phyloP scores from a whole-genome alignment of 2,113 vertebrate species.

The Euleptes europaea region DNA sequence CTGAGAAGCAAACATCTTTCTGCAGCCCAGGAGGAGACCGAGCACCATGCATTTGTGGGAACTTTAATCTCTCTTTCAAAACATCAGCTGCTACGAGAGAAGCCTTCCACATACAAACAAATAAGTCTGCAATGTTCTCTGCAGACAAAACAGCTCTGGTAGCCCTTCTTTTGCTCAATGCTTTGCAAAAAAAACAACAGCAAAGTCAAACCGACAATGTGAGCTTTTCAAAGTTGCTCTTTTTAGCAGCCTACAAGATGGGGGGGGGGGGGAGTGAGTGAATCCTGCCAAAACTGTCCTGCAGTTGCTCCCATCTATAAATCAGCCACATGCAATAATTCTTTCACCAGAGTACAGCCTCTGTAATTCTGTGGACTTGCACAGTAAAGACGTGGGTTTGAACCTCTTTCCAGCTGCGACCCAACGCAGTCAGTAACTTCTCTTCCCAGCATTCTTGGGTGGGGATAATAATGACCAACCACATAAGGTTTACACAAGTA shows the following conservation, averaged over 20 bases:
- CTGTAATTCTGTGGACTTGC: background rate
- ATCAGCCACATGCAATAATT: background rate
- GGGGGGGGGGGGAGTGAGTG: background rate
- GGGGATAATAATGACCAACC: background rate
- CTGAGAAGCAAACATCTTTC: constrained; percentile 34
- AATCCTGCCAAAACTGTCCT: constrained; percentile 1
- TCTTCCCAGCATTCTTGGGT: background rate
- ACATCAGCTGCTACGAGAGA: constrained; percentile 18
- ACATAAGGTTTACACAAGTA: background rate
- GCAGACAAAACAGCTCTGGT: constrained; percentile 10
- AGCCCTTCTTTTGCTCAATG: background rate
- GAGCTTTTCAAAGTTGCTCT: background rate
- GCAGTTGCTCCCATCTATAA: background rate
- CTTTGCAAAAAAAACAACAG: constrained; percentile 15
- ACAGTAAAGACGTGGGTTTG: background rate
- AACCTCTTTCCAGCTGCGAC: background rate
- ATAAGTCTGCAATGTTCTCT: constrained; percentile 13
- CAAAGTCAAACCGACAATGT: constrained; percentile 6
- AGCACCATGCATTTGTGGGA: constrained; percentile 27
- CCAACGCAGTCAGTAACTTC: background rate
- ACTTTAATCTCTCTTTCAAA: constrained; percentile 7
- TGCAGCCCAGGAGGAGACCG: background rate
- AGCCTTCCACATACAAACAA: constrained; percentile 26
- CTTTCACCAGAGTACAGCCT: background rate
- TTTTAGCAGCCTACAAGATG: background rate